Conservation (phyloP, 2,113 vertebrate species). For the Donacobius atricapilla region DNA sequence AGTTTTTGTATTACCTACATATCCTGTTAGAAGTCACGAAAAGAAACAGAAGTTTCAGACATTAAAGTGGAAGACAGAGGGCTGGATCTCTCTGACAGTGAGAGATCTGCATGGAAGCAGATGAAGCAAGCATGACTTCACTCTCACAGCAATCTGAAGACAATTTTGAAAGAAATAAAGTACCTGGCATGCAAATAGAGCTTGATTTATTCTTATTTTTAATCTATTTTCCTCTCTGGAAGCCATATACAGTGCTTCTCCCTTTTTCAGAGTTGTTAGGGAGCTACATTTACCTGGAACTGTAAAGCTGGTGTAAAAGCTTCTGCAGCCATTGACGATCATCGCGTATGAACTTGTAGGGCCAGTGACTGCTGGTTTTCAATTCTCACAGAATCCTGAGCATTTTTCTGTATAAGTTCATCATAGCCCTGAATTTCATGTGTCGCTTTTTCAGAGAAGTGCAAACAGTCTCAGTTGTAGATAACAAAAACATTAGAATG, state of each 20-base stretch:
- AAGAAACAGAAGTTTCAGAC: background rate
- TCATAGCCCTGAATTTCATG: background rate
- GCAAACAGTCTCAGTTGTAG: background rate
- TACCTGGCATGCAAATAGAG: background rate
- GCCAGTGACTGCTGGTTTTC: background rate
- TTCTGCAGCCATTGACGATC: background rate
- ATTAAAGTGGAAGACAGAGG: background rate
- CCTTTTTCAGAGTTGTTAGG: background rate
- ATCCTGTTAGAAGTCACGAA: background rate
- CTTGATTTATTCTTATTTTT: fast-evolving
- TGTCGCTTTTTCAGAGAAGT: background rate
- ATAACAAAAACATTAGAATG: background rate
- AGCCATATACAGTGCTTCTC: background rate
- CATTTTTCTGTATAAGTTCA: background rate
- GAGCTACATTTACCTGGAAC: background rate
- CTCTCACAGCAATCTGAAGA: background rate
- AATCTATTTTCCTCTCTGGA: background rate
- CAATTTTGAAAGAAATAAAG: background rate
- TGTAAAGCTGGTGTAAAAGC: background rate
- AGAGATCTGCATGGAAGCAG: background rate
- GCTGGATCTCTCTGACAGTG: background rate
- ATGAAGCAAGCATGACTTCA: background rate
- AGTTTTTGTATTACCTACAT: background rate
- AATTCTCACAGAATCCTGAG: background rate
- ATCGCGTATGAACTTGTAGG: background rate